Evolutionary conservation across 2,113 vertebrate species (phyloP), one percentile per base, ranked within the genome.

Genomic region (Corythoichthys intestinalis): DNA sequence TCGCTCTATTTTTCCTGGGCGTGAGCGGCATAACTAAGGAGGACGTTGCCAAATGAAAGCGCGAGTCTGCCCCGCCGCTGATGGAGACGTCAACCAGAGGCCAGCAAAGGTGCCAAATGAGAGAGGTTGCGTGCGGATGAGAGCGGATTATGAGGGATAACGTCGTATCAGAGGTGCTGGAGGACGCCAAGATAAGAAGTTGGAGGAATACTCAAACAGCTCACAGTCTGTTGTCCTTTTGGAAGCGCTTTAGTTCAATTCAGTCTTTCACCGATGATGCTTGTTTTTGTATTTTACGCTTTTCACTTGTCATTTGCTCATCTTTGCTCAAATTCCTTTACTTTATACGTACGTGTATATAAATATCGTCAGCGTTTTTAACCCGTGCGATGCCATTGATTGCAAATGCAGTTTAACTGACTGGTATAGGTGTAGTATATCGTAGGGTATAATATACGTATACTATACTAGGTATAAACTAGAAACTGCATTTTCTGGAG

Each of bases 121-220:
- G 50, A 62, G 68, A 59, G 15, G 20, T 6, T 1, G 10, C 53
- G 41, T 39, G 56, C 63, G 56, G 72, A 73, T 66, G 73, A 73
- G 52, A 54, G 70, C 20, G 71, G 78, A 83, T 83, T 83, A 80
- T 48, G 72, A 54, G 39, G 75, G 77, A 74, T 82, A 60, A 80
- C 66, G 74, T 35, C 14, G 11, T 38, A 76, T 73, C 79, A 65
- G 54, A 69, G 69, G 70, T 66, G 67, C 58, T 7, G 46, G 57
- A 59, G n/a, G 47, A 34, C 4, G 53, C 28, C 20, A 1, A 57
- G 67, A 70, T 54, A 63, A 53, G 53, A 60, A 38, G 34, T 46
- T 37, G 39, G 39, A 62, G 4, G 35, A 39, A 17, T n/a, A 2
- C 53, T 65, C 61, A 38, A 60, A 65, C 13, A 17, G 44, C 17